phyloP scores from a whole-genome alignment of 2,888 invertebrate genomes.

The Diplolepis rosae region DNA sequence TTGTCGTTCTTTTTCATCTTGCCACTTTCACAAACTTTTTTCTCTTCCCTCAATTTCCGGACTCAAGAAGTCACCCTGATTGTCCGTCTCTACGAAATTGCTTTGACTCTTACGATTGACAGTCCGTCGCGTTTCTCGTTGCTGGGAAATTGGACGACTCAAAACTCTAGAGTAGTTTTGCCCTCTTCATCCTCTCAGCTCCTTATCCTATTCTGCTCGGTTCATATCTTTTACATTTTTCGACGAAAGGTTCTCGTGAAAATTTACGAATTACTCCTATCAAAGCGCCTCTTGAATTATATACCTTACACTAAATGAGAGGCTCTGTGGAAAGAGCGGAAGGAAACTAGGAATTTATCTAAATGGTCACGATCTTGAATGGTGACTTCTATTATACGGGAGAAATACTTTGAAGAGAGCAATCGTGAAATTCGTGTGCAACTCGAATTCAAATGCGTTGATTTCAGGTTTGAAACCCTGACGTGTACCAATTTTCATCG shows the following conservation, averaged over 20 bases:
- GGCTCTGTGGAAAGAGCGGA: background rate
- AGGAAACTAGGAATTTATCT: conserved; percentile 4
- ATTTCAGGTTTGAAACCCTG: background rate
- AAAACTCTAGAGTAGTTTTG: conserved; percentile 30
- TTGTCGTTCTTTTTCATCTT: conserved; percentile 35
- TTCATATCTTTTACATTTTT: conserved; percentile 12
- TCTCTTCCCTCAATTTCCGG: conserved; percentile 25
- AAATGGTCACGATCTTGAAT: conserved; percentile 22
- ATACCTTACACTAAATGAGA: background rate
- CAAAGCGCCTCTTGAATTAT: background rate
- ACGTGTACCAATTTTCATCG: background rate
- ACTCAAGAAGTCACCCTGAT: conserved; percentile 48
- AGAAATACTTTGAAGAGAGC: background rate
- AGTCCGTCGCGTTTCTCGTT: conserved; percentile 44
- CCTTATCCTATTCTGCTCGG: conserved; percentile 13
- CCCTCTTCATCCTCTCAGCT: background rate
- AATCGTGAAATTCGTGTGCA: background rate
- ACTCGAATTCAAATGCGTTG: background rate
- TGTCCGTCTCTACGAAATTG: conserved; percentile 61
- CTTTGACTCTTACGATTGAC: conserved; percentile 59
- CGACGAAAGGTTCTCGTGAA: background rate
- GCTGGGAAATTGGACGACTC: conserved; percentile 57
- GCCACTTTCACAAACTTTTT: conserved; percentile 29
- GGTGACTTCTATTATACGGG: background rate
- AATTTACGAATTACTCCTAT: conserved; percentile 9